Percentiles rank a stretch among this genome's conserved stretches.
These are phyloP conservation scores for Glomeris marginata DNA, from an alignment of 2,888 invertebrate genomes.

Conservation along the genomic window DNA sequence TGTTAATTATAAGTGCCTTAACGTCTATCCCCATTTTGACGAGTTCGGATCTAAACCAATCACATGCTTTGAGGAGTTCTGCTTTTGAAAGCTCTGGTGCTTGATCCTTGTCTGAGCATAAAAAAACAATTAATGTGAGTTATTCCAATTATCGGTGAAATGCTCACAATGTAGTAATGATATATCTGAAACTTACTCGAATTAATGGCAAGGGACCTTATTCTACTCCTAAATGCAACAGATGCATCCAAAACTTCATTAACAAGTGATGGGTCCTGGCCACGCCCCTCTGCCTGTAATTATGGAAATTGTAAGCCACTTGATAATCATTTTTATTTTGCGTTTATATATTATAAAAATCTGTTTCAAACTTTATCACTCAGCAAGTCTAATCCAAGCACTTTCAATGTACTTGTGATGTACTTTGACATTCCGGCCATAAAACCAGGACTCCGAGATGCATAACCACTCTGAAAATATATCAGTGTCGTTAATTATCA, in stretches of 20 bases:
- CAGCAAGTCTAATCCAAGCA: conserved; percentile 6
- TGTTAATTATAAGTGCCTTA: background rate
- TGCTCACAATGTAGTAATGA: too few relatives aligned
- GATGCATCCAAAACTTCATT: too few relatives aligned
- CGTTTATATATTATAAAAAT: conserved; percentile 6
- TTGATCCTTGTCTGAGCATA: background rate
- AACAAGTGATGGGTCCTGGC: too few relatives aligned
- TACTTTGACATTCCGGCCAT: conserved; percentile 1
- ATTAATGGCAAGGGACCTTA: too few relatives aligned
- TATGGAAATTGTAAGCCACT: too few relatives aligned
- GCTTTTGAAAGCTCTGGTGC: background rate
- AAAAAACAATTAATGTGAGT: too few relatives aligned
- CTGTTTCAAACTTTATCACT: background rate
- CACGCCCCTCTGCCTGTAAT: too few relatives aligned
- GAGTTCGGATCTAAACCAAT: conserved; percentile 1
- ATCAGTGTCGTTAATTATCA: conserved; percentile 2
- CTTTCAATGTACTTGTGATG: background rate
- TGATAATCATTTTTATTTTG: too few relatives aligned
- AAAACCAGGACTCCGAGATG: conserved; percentile 1
- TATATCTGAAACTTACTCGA: too few relatives aligned
- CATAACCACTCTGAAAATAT: conserved; percentile 7
- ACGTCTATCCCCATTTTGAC: background rate
- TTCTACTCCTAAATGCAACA: too few relatives aligned
- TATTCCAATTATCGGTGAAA: too few relatives aligned
- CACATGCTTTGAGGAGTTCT: conserved; percentile 3